Evolutionary conservation across 2,888 invertebrate genomes (phyloP), one percentile per base, ranked within the genome.

Genomic region (Rhimphoctona megacephalus): DNA sequence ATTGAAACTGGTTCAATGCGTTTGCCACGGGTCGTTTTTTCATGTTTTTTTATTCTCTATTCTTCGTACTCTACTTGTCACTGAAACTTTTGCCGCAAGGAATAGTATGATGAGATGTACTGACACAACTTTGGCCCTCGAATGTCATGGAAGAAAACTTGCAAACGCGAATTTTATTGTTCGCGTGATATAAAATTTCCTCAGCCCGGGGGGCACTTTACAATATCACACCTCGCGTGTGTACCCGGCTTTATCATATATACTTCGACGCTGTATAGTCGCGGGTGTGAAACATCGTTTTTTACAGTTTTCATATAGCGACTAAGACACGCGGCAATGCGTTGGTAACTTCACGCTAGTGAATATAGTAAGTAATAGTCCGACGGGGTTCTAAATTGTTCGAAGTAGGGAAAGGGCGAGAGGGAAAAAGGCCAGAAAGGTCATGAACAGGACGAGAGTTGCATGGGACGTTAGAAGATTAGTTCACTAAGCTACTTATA

Each of bases 131-230:
- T 67, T 83, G 83, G 80, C 80, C 70, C 49, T 39, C 4, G 39
- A 30, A 43, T 54, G 43, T 30, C 30, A 43, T 7, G 66, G 67
- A 67, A 33, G 57, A 73, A 43, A 74, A 78, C 67, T 77, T 74
- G 81, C 43, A 78, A 81, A 74, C 81, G 36, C 69, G 83, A 84
- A 79, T 86, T 83, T 83, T 84, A 5, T 86, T 81, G 30, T 69
- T 84, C 81, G 43, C 33, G 77, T 66, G 70, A 74, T 54, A 81
- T 70, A 78, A 73, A 54, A 79, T 86, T 82, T 77, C 69, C 52
- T 52, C 30, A 76, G 49, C 80, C 72, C 39, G 72, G 25, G 52
- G 67, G 52, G 2, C 64, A 30, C 81, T 25, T 43, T 14, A 49
- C 39, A 54, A 39, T 67, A 54, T 61, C 78, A 22, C 70, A 79